Percentiles rank a stretch among this genome's conserved stretches.
phyloP scores from a whole-genome alignment of 2,113 vertebrate species.

The Hippolais icterina region DNA sequence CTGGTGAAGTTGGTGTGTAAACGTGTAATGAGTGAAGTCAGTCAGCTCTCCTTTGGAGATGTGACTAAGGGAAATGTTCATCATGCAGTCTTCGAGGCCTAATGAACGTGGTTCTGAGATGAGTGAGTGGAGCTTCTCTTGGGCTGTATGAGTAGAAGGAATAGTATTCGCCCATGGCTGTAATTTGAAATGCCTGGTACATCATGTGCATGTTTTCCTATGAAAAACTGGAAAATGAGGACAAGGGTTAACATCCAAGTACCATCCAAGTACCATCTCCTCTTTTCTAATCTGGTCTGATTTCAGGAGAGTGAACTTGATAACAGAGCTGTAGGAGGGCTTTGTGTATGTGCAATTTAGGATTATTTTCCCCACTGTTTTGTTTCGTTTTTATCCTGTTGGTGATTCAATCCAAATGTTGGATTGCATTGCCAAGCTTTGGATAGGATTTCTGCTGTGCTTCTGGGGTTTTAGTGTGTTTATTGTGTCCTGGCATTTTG shows the following conservation, averaged over 20 bases:
- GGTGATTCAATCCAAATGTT: background rate
- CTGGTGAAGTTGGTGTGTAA: background rate
- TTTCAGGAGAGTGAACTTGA: background rate
- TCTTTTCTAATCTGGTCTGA: background rate
- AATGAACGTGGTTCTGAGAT: background rate
- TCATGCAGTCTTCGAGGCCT: background rate
- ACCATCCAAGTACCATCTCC: background rate
- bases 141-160: background rate
- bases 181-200: background rate
- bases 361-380: background rate
- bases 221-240: background rate
- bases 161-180: background rate
- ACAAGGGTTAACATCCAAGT: background rate
- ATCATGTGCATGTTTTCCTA: background rate
- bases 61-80: conserved; percentile 5
- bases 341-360: background rate
- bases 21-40: background rate
- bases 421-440: background rate
- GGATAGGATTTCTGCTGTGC: background rate
- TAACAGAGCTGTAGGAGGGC: background rate
- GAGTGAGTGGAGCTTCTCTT: background rate
- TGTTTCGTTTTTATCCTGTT: background rate
- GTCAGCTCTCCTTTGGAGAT: background rate
- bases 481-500: background rate
- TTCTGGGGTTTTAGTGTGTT: background rate